These are phyloP conservation scores for Cheilosia vernalis DNA, from an alignment of 2,888 invertebrate species.

Conservation along the genomic window DNA sequence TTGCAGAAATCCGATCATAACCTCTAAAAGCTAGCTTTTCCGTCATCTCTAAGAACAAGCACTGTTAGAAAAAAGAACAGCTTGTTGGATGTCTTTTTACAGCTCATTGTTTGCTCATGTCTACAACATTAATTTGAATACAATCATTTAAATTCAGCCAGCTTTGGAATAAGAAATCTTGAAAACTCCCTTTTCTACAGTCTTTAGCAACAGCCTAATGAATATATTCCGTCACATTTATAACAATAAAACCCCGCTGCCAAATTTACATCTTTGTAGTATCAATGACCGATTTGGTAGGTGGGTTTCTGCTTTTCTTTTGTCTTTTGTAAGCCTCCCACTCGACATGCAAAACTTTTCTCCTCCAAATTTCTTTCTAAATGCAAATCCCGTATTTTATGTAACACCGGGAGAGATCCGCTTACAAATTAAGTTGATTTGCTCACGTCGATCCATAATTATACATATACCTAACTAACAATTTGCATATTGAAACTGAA, in stretches of 20 bases:
- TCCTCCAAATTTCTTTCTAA: constrained; percentile 30
- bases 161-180: no score
- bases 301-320: constrained; percentile 2
- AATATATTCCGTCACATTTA: neutral
- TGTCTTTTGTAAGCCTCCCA: constrained; percentile 10
- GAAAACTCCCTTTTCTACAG: no score
- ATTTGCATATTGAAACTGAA: constrained; percentile 70
- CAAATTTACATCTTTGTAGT: constrained; percentile 15
- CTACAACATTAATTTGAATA: no score
- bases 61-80: no score
- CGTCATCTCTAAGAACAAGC: no score
- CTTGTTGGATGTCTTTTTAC: no score
- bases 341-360: constrained; percentile 4
- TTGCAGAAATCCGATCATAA: no score
- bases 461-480: neutral
- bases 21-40: no score
- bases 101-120: no score
- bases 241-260: neutral
- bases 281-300: constrained; percentile 28
- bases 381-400: constrained; percentile 56
- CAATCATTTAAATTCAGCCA: no score
- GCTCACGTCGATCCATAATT: constrained; percentile 17
- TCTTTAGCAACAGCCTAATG: neutral
- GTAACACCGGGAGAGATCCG: constrained; percentile 59
- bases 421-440: constrained; percentile 51